phyloP scores from a whole-genome alignment of 2,888 invertebrate genomes.

The Acanthosepion lycidas region DNA sequence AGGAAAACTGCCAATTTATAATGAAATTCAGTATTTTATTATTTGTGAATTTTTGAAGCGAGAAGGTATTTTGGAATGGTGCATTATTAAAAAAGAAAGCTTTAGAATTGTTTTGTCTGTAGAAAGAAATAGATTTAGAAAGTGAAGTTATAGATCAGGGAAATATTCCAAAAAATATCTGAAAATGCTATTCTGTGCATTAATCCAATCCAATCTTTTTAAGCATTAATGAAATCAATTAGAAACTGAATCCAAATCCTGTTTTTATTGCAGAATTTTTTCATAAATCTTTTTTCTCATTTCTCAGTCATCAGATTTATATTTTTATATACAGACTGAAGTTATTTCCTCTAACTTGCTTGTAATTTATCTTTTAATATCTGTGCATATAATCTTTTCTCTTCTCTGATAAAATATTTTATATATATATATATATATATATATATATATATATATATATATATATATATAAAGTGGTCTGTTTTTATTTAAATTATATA shows the following conservation, averaged over 20 bases:
- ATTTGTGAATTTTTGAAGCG: background rate
- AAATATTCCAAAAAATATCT: background rate
- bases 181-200: background rate
- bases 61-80: background rate
- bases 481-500: too few relatives aligned
- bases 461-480: too few relatives aligned
- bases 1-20: background rate
- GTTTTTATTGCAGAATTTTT: background rate
- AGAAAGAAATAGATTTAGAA: background rate
- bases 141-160: background rate
- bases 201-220: background rate
- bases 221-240: background rate
- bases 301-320: background rate
- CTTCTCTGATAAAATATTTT: background rate
- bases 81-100: background rate
- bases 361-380: background rate
- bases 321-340: background rate
- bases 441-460: too few relatives aligned
- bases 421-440: too few relatives aligned
- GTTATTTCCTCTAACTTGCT: background rate
- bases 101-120: background rate
- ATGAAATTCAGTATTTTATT: conserved; percentile 12
- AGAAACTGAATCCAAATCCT: background rate
- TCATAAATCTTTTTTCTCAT: background rate
- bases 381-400: background rate